These are phyloP conservation scores for Mormyrops boulengeri DNA, from an alignment of 2,797 vertebrate genomes.

Conservation along the genomic window DNA sequence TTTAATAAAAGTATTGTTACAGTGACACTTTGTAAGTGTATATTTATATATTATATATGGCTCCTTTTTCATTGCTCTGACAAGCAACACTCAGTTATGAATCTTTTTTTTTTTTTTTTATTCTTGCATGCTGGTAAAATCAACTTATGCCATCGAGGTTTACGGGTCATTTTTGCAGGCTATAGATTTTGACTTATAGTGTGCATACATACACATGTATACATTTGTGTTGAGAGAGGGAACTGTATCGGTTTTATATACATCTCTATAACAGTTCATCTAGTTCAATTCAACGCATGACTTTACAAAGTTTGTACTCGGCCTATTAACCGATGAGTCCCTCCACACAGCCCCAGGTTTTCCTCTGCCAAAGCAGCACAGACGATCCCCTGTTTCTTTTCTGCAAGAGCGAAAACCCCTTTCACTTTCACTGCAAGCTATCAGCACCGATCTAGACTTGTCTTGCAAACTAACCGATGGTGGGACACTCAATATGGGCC, in stretches of 20 bases:
- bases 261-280: neutral
- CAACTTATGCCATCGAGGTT: neutral
- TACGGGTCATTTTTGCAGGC: neutral
- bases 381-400: neutral
- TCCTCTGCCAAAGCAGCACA: constrained; percentile 21
- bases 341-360: constrained; percentile 26
- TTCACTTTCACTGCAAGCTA: neutral
- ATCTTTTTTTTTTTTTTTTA: neutral
- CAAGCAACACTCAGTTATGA: neutral
- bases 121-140: neutral
- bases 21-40: constrained; percentile 23
- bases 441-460: constrained; percentile 2
- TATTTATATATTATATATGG: constrained; percentile 19
- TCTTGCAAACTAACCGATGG: neutral
- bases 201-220: neutral
- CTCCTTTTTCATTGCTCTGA: constrained; percentile 9
- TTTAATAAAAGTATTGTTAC: constrained; percentile 43
- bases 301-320: neutral
- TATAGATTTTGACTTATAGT: neutral
- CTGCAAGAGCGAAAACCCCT: neutral
- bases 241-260: neutral
- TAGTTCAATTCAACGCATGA: neutral
- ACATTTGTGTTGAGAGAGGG: neutral
- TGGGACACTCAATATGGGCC: constrained; percentile 3
- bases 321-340: neutral